A percentile compares a stretch with the other conserved stretches of the same genome.
Conservation (phyloP, 1,140 invertebrate species). For the Zaprionus nigranus region DNA sequence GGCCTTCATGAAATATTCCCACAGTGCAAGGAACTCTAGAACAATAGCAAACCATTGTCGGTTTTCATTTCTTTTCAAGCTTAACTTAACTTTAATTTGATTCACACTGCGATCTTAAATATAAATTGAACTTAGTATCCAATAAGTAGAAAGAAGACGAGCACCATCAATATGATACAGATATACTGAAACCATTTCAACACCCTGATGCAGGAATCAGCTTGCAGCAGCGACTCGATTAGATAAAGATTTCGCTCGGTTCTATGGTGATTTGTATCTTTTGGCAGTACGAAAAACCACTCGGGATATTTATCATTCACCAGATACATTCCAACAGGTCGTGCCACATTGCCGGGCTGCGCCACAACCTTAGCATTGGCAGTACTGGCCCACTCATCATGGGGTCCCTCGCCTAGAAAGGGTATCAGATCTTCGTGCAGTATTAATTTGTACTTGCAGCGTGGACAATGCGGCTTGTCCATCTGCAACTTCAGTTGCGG, state of each 20-base stretch:
- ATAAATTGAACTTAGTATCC: neutral
- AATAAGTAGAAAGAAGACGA: neutral
- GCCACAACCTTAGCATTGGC: neutral
- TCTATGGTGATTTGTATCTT: accelerated
- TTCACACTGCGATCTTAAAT: neutral
- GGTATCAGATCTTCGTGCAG: conserved; percentile 57
- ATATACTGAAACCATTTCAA: conserved; percentile 7
- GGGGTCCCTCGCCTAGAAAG: conserved; percentile 52
- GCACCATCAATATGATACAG: neutral
- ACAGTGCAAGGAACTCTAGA: neutral
- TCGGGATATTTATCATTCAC: neutral
- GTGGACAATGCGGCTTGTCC: conserved; percentile 17
- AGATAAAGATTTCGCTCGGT: neutral
- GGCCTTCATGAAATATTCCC: conserved; percentile 1
- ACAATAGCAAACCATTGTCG: neutral
- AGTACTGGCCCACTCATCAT: neutral
- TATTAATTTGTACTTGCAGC: conserved; percentile 21
- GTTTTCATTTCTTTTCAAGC: neutral
- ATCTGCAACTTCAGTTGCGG: conserved; percentile 4
- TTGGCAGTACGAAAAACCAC: conserved; percentile 32
- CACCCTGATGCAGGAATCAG: neutral
- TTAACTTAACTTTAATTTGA: neutral
- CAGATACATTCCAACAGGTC: conserved; percentile 51
- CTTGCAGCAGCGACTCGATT: neutral
- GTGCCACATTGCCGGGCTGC: conserved; percentile 46